Conservation (phyloP, 2,888 invertebrate species). For the Drosophila rellima region DNA sequence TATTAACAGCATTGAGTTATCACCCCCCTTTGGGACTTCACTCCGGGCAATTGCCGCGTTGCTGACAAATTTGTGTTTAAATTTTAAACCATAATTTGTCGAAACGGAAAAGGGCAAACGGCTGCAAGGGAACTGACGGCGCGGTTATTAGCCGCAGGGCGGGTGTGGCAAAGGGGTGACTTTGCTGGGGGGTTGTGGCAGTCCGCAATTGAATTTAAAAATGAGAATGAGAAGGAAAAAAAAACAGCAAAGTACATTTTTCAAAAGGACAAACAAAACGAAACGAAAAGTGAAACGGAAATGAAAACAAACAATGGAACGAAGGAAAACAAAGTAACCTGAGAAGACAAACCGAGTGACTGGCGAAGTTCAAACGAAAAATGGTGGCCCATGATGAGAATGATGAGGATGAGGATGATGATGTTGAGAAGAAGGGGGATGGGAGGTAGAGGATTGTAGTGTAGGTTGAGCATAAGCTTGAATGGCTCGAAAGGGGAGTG, state of each 20-base stretch:
- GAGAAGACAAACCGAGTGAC: slow-evolving; percentile 57
- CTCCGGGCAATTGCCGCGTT: slow-evolving; percentile 36
- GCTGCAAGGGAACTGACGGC: slow-evolving; percentile 37
- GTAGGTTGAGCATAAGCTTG: slow-evolving; percentile 25
- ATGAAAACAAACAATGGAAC: slow-evolving; percentile 74
- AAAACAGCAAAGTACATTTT: slow-evolving; percentile 61
- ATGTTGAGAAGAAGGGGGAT: slow-evolving; percentile 10
- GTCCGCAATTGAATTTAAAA: slow-evolving; percentile 74
- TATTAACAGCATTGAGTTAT: neutral
- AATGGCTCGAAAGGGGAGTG: slow-evolving; percentile 53
- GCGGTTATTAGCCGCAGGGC: slow-evolving; percentile 67
- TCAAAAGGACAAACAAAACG: slow-evolving; percentile 61
- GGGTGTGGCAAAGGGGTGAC: slow-evolving; percentile 58
- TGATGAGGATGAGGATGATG: slow-evolving; percentile 30
- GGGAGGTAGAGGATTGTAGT: neutral
- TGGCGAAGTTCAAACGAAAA: slow-evolving; percentile 66
- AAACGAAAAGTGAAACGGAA: slow-evolving; percentile 76
- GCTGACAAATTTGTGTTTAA: slow-evolving; percentile 74
- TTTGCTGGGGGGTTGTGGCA: slow-evolving; percentile 58
- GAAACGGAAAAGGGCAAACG: slow-evolving; percentile 50
- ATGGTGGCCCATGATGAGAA: slow-evolving; percentile 35
- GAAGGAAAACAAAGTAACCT: slow-evolving; percentile 77
- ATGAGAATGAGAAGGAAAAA: slow-evolving; percentile 1
- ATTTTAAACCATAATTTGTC: slow-evolving; percentile 69
- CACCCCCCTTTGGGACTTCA: slow-evolving; percentile 23